Percentiles rank a stretch among this genome's conserved stretches.
phyloP scores from a whole-genome alignment of 2,888 invertebrate species.

The Belgica antarctica region DNA sequence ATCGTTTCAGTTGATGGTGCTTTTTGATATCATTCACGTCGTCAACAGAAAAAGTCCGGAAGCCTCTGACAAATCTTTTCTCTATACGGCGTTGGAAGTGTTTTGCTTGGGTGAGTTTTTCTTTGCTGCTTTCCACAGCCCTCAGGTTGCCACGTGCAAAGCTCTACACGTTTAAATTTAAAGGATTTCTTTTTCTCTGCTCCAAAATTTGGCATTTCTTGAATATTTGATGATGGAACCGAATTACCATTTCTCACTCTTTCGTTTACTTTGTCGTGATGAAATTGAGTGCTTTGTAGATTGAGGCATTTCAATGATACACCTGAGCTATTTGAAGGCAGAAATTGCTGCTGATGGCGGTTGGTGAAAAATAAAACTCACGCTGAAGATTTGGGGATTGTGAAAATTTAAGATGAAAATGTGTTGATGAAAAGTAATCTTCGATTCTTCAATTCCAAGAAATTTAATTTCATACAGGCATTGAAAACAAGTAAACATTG shows the following conservation, averaged over 20 bases:
- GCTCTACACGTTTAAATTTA: no score
- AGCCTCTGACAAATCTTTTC: constrained; percentile 37
- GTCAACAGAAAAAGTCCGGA: constrained; percentile 34
- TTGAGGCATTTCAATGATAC: neutral
- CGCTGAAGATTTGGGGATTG: neutral
- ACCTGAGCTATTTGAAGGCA: constrained; percentile 17
- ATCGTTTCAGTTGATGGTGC: constrained; percentile 41
- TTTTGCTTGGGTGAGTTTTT: constrained; percentile 36
- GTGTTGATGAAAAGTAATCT: no score
- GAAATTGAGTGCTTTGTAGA: neutral
- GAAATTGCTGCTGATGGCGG: neutral
- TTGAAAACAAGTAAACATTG: no score
- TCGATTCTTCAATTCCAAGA: no score
- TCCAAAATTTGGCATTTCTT: neutral
- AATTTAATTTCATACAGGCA: no score
- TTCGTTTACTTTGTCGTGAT: neutral
- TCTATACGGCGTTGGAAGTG: constrained; percentile 37
- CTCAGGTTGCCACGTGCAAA: no score
- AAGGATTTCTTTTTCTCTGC: no score
- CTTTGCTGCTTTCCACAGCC: neutral
- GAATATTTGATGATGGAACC: constrained; percentile 38
- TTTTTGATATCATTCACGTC: constrained; percentile 43
- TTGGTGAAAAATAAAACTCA: neutral
- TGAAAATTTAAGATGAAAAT: neutral
- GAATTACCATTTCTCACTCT: neutral